Conservation (phyloP, 2,113 vertebrate species). For the Hiodon tergisus region DNA sequence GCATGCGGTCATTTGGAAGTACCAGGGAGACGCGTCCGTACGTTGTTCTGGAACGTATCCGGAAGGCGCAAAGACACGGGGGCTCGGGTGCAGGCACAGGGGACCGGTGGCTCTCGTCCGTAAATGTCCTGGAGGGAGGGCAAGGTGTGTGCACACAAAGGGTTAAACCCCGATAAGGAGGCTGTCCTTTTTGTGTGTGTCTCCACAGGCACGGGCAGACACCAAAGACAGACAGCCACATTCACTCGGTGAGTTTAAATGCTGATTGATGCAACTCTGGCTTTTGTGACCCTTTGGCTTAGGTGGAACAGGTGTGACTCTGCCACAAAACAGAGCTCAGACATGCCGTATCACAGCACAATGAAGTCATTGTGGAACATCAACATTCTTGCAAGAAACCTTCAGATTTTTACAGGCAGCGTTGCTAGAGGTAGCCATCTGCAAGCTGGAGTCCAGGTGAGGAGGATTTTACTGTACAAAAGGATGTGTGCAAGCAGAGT, state of each 20-base stretch:
- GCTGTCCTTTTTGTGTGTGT: slow-evolving; percentile 26
- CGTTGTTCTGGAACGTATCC: too few species aligned
- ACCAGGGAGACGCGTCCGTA: too few species aligned
- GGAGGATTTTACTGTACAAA: slow-evolving; percentile 53
- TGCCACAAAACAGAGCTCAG: slow-evolving; percentile 67
- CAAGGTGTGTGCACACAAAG: slow-evolving; percentile 11
- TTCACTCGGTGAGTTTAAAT: slow-evolving; percentile 50
- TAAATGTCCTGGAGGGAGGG: background rate
- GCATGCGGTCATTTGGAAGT: too few species aligned
- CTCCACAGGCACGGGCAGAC: slow-evolving; percentile 45
- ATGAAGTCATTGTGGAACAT: slow-evolving; percentile 71
- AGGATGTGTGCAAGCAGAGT: slow-evolving; percentile 40
- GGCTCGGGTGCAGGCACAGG: too few species aligned
- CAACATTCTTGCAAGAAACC: slow-evolving; percentile 60
- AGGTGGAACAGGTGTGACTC: slow-evolving; percentile 76
- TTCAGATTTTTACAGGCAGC: slow-evolving; percentile 59
- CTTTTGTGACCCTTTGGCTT: slow-evolving; percentile 70
- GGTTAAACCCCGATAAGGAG: slow-evolving; percentile 30
- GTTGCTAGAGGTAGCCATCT: slow-evolving; percentile 52
- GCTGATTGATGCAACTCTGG: slow-evolving; percentile 69
- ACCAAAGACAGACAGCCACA: slow-evolving; percentile 33
- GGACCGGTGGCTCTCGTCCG: too few species aligned
- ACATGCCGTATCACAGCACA: slow-evolving; percentile 64
- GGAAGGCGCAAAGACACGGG: too few species aligned
- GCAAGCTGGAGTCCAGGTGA: slow-evolving; percentile 56